Base-by-base conservation (phyloP, 2,797 vertebrate species). In the Hippopotamyrus pictus region DNA sequence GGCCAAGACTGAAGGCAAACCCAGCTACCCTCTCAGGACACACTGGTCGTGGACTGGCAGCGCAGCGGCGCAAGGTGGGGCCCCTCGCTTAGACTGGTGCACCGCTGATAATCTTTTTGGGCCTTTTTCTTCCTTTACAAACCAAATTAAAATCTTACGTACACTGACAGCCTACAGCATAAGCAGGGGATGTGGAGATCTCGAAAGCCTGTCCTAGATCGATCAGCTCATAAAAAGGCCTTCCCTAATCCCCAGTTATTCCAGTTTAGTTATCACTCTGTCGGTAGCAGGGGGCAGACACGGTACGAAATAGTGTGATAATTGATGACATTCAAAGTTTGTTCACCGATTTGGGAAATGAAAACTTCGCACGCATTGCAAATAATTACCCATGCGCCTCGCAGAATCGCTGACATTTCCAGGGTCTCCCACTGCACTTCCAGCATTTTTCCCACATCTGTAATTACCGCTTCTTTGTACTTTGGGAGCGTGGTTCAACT, bases 371-470 rank as follows among this genome's bases (percentile, higher is more conserved):
- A 48, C n/a, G 41, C 29, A 85, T 62, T 85, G 17, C 22, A 65
- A 89, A 65, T 62, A 41, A 46, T 41, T 59, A 41, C 7, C 17
- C 69, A 82, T 69, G 48, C 50, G n/a, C 50, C n/a, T 37, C 29
- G 73, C 88, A 88, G 51, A 88, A 88, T 82, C 73, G 9, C 37
- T 65, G 88, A 85, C 79, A 89, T 89, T 89, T 89, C n/a, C 53
- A 48, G 73, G n/a, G 12, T 53, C 53, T 59, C 51, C 33, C 76
- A 59, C 5, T 59, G 7, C 88, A 1, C 88, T 88, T 37, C 14
- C 79, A 88, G 46, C 65, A 83, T 46, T 83, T 88, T 83, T 73
- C 88, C 88, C 51, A 83, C 69, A 54, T 59, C 73, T 83, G 11
- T 83, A 88, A 88, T 88, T 83, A 53, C 88, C 8, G 6, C 22